Percentiles rank a stretch among this genome's conserved stretches.
Evolutionary conservation across 2,113 vertebrate species (phyloP).

Genomic region (Cricetomys ansorgei): DNA sequence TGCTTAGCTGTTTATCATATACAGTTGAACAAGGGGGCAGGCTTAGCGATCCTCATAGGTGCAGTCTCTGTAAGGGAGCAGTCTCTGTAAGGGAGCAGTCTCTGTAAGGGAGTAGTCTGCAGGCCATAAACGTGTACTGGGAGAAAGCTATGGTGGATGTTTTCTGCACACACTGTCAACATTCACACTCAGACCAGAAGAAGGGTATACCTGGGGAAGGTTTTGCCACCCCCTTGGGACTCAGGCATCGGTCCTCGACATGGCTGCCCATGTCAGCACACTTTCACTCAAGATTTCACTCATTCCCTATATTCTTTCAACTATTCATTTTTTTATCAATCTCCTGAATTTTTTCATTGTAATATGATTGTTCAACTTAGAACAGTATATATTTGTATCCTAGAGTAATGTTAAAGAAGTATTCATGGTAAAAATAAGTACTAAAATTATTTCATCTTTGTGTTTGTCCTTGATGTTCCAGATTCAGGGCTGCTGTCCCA

Average conservation of each 20-base stretch:
- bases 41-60: background rate
- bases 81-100: background rate
- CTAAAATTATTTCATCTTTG: background rate
- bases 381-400: background rate
- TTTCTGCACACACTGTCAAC: background rate
- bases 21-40: background rate
- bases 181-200: background rate
- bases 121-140: too few relatives aligned
- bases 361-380: background rate
- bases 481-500: background rate
- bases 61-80: background rate
- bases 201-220: background rate
- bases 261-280: background rate
- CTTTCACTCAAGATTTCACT: background rate
- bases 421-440: constrained; percentile 44
- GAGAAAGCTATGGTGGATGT: background rate
- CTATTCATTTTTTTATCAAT: background rate
- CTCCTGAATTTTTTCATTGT: constrained; percentile 45
- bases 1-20: background rate
- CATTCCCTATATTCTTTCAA: constrained; percentile 10
- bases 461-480: background rate
- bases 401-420: constrained; percentile 23
- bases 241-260: background rate
- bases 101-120: background rate
- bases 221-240: background rate